phyloP scores from a whole-genome alignment of 35 echinoderm and acorn worm genomes.

The Lytechinus variegatus region DNA sequence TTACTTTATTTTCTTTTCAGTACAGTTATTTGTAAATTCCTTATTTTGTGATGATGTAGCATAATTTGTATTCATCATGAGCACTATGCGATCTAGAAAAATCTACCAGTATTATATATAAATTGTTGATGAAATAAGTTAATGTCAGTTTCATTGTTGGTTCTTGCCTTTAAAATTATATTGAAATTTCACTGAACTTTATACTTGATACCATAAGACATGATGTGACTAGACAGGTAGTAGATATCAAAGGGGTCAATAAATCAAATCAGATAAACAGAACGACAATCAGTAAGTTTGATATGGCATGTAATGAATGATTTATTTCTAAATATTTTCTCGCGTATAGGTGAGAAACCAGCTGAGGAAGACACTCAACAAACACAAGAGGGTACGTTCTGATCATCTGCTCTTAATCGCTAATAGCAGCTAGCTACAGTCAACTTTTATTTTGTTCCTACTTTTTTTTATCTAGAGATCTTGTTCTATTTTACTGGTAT shows the following conservation, averaged over 20 bases:
- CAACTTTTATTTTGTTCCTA: not conserved
- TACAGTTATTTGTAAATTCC: too few relatives aligned
- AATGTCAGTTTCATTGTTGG: not conserved
- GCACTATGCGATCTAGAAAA: not conserved
- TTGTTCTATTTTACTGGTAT: not conserved
- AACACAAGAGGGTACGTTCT: conserved; percentile 53
- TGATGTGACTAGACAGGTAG: not conserved
- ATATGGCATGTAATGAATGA: not conserved
- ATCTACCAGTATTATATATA: not conserved
- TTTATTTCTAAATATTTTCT: not conserved
- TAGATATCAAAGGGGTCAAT: too few relatives aligned
- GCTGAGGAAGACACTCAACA: conserved; percentile 32
- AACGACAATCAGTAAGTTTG: not conserved
- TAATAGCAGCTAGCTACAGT: not conserved
- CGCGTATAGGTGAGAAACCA: conserved; percentile 27
- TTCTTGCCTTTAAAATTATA: not conserved
- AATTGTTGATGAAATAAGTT: too few relatives aligned
- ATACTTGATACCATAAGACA: not conserved
- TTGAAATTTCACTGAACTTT: too few relatives aligned
- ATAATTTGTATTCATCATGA: not conserved
- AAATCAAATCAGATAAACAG: not conserved
- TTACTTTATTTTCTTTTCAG: too few relatives aligned
- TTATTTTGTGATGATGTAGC: too few relatives aligned
- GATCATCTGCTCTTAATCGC: not conserved
- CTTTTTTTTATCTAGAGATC: not conserved